A percentile compares a stretch with the other conserved stretches of the same genome.
These are phyloP conservation scores for Cyprinodon brontotheroides DNA, from an alignment of 2,113 vertebrate species.

Conservation along the genomic window DNA sequence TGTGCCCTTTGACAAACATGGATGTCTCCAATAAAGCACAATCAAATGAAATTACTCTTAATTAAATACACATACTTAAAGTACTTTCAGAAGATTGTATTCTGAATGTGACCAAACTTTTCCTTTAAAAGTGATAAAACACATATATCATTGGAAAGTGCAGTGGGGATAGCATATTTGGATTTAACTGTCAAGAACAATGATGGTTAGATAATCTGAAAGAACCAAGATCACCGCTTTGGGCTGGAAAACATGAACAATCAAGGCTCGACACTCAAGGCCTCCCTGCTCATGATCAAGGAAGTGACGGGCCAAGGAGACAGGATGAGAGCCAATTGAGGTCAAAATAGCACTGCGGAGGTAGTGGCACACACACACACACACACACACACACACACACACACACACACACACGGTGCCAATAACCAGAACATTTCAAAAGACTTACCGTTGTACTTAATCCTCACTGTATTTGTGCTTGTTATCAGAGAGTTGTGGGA, in stretches of 20 bases:
- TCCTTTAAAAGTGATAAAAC: no score
- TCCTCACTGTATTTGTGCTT: conserved; percentile 27
- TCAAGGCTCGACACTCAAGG: conserved; percentile 66
- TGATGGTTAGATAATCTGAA: not conserved
- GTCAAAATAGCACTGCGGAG: conserved; percentile 28
- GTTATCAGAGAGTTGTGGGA: conserved; percentile 25
- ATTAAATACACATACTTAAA: no score
- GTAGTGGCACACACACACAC: conserved; percentile 23
- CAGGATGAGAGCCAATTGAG: conserved; percentile 45
- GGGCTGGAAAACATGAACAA: conserved; percentile 29
- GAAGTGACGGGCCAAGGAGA: conserved; percentile 59
- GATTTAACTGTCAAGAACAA: not conserved
- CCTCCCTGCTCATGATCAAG: conserved; percentile 49
- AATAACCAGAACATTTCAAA: not conserved
- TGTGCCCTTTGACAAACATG: no score
- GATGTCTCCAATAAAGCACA: no score
- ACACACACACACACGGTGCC: conserved; percentile 9
- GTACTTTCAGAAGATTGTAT: no score
- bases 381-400: conserved; percentile 4
- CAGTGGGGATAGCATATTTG: not conserved
- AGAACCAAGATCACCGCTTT: conserved; percentile 11
- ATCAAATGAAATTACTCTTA: no score
- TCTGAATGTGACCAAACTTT: no score
- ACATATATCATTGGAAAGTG: not conserved
- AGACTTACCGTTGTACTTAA: conserved; percentile 34